Conservation (phyloP, 1,140 invertebrate genomes). For the Lineus longissimus region DNA sequence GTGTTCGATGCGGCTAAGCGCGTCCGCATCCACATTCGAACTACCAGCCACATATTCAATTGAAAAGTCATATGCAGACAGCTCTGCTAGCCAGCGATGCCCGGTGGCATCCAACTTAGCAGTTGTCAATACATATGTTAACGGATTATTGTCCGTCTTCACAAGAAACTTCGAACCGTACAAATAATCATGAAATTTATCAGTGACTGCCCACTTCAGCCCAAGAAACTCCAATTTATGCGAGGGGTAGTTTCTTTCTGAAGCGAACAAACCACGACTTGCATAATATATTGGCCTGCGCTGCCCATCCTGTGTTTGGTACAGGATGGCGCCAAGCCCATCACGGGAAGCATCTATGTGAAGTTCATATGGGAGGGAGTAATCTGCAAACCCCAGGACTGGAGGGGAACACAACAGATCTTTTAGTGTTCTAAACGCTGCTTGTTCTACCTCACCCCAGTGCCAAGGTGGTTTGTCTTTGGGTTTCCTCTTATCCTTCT, state of each 20-base stretch:
- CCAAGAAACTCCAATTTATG: conserved; percentile 12
- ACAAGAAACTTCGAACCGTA: conserved; percentile 3
- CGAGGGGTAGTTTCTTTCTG: conserved; percentile 6
- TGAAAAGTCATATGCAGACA: too few species aligned
- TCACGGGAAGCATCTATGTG: conserved; percentile 23
- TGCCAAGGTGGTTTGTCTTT: background rate
- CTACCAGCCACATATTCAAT: too few species aligned
- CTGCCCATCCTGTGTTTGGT: conserved; percentile 20
- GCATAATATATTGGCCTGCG: conserved; percentile 10
- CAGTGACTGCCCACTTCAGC: conserved; percentile 13
- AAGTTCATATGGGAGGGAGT: conserved; percentile 21
- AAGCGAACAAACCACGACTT: conserved; percentile 1
- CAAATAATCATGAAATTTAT: conserved; percentile 15
- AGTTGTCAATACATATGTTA: conserved; percentile 5
- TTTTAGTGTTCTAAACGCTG: conserved; percentile 14
- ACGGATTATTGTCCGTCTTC: conserved; percentile 9
- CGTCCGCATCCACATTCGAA: too few species aligned
- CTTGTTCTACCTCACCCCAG: conserved; percentile 14
- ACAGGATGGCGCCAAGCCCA: conserved; percentile 33
- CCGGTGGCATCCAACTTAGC: conserved; percentile 7
- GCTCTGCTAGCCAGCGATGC: too few species aligned
- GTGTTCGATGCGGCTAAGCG: too few species aligned
- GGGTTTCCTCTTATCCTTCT: conserved; percentile 9
- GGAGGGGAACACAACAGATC: conserved; percentile 12
- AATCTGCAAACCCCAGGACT: conserved; percentile 25